Evolutionary conservation across 2,888 invertebrate species (phyloP), one percentile per base, ranked within the genome.

Genomic region (Incurvaria masculella): DNA sequence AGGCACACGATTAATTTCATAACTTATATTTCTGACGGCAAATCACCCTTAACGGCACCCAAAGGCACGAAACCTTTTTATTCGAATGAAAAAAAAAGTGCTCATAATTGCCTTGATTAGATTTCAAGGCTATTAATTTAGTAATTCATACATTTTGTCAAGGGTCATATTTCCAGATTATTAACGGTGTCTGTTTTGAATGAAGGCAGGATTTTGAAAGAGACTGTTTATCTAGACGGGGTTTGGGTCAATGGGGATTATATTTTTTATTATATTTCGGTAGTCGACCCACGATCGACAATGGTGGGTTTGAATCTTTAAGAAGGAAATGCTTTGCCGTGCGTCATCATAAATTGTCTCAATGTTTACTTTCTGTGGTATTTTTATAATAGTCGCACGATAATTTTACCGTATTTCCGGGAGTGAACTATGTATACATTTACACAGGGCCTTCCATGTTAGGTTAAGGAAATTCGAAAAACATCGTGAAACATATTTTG

Each of bases 41-140:
- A 6, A 33, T 33, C 33, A 6, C 33, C n/a, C 33, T 33, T 33
- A 33, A 33, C 33, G 14, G 8, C 33, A n/a, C 11, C 33, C 11
- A 33, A 33, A 33, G 14, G 33, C 11, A 33, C 33, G 14, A n/a
- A 33, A 14, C 33, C 33, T 33, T 33, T 33, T 33, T 33, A 11
- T 23, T 33, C 33, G 55, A 52, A 61, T 57, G 59, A 61, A 59
- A 67, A 20, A 69, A 66, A 60, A 65, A 68, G 62, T 68, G 63
- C 68, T 63, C 64, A 68, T 75, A 78, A 78, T 78, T 74, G 74
- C 68, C 63, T 68, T 69, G 75, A 78, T 78, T 73, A 69, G 67
- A 75, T 78, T 76, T 74, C 73, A 74, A 78, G 76, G 71, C 72
- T 75, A 74, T 75, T 76, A 78, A 75, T 74, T 68, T 65, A 64